phyloP scores from a whole-genome alignment of 1,140 invertebrate species.

The Harpegnathos saltator region DNA sequence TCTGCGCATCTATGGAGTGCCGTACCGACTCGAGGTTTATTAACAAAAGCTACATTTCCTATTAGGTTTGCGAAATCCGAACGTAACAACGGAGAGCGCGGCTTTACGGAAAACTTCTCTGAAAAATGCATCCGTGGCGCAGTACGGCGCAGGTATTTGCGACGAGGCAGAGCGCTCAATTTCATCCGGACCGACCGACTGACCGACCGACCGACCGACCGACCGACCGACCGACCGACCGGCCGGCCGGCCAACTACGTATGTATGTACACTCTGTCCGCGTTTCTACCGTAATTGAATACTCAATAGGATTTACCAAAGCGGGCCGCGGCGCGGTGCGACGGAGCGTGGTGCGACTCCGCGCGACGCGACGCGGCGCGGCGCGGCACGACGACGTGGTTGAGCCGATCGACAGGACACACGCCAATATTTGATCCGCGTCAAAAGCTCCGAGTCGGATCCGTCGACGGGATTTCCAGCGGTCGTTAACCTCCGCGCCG shows the following conservation, averaged over 20 bases:
- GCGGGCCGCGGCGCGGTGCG: slow-evolving; percentile 53
- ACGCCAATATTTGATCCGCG: slow-evolving; percentile 77
- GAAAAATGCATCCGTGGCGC: too few relatives aligned
- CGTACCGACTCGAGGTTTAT: too few relatives aligned
- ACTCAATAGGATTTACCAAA: slow-evolving; percentile 79
- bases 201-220: too few relatives aligned
- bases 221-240: not conserved
- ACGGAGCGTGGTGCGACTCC: not conserved
- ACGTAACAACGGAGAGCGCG: too few relatives aligned
- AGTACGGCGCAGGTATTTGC: too few relatives aligned
- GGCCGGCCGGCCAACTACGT: slow-evolving; percentile 51
- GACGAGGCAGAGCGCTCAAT: slow-evolving; percentile 60
- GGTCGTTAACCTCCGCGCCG: slow-evolving; percentile 70
- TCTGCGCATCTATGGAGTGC: too few relatives aligned
- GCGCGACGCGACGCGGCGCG: slow-evolving; percentile 15
- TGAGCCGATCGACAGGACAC: slow-evolving; percentile 72
- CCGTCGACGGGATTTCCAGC: slow-evolving; percentile 69
- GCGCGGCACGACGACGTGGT: slow-evolving; percentile 16
- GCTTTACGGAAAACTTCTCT: too few relatives aligned
- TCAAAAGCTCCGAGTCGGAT: slow-evolving; percentile 73
- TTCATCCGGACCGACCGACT: slow-evolving; percentile 56
- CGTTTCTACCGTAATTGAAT: slow-evolving; percentile 74
- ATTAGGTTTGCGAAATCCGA: too few relatives aligned
- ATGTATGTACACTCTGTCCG: slow-evolving; percentile 54
- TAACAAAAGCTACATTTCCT: too few relatives aligned